Evolutionary conservation across 92 coral and sea anemone genomes (phyloP), one percentile per base, ranked within the genome.

Genomic region (Scolanthus callimorphus): DNA sequence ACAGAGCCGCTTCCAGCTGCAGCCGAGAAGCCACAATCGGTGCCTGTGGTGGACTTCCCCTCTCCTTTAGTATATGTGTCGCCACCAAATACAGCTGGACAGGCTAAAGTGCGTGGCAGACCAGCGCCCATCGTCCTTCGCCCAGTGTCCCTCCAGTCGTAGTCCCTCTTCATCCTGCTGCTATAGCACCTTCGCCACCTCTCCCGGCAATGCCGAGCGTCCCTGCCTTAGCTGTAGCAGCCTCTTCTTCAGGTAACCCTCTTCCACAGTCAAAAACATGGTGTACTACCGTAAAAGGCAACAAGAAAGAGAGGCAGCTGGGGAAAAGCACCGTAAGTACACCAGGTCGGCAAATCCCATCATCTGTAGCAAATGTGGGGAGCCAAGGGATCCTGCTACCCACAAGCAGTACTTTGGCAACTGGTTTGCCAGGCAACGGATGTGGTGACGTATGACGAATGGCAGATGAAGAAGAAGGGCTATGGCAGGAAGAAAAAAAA

Each of bases 341-440:
- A n/a, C 17, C 11, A 3, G 58, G 4, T 38, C 57, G 0, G 3
- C 20, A 1, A 44, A 53, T 0, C 51, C 57, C 0, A 63, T 43
- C 6, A 47, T 46, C 1, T 74, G 81, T 27, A 44, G 58, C 0
- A 66, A 74, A 24, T 74, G 69, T 53, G 48, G 51, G 25, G 20
- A 21, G 11, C 29, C 15, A 20, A 48, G 76, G 49, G 65, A 69
- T 20, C 45, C 82, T 28, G 45, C 55, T 11, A 54, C 69, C 0
- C 85, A 78, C 55, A 56, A 47, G n/a, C 79, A 71, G 51, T 78
- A 70, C 55, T 78, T 45, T 30, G 73, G 75, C 1, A 65, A 73
- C 23, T 64, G 75, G 71, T 72, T 50, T 53, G 71, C 25, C 64
- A 58, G 4, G 46, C 29, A 0, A 56, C 73, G 0, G 38, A 52